Percentiles rank a stretch among this genome's conserved stretches.
Evolutionary conservation across 1,140 invertebrate genomes (phyloP).

Genomic region (Microplitis demolitor): DNA sequence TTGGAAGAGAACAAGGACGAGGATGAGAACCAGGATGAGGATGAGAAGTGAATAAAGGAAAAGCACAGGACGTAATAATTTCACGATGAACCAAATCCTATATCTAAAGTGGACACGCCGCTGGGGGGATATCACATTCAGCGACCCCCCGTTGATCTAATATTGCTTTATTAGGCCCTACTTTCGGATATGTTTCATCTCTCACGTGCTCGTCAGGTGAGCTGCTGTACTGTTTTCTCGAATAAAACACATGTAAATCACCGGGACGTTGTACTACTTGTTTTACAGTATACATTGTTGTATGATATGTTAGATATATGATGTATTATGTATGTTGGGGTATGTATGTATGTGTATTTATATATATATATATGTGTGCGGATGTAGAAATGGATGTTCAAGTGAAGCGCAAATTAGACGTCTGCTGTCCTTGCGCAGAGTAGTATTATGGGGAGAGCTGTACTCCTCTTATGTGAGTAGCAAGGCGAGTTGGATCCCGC

Average conservation of each 20-base stretch:
- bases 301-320: too few relatives aligned
- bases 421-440: conserved; percentile 16
- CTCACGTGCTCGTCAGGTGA: background rate
- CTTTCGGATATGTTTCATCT: conserved; percentile 12
- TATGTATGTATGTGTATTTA: too few relatives aligned
- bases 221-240: too few relatives aligned
- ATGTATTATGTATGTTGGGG: too few relatives aligned
- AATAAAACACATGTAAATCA: background rate
- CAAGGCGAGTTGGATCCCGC: conserved; percentile 39
- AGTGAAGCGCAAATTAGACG: conserved; percentile 22
- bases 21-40: background rate
- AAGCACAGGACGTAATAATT: conserved; percentile 18
- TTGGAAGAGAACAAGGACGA: background rate
- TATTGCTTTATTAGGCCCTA: conserved; percentile 35
- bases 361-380: background rate
- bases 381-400: conserved; percentile 6
- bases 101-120: conserved; percentile 15
- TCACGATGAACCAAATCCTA: conserved; percentile 2
- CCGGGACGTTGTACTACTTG: background rate
- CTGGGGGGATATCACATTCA: conserved; percentile 3
- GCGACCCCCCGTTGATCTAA: conserved; percentile 31
- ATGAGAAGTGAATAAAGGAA: too few relatives aligned
- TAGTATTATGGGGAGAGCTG: conserved; percentile 7
- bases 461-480: background rate
- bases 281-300: background rate